Base-by-base conservation (phyloP, 2,888 invertebrate genomes). In the Ectobius pallidus region DNA sequence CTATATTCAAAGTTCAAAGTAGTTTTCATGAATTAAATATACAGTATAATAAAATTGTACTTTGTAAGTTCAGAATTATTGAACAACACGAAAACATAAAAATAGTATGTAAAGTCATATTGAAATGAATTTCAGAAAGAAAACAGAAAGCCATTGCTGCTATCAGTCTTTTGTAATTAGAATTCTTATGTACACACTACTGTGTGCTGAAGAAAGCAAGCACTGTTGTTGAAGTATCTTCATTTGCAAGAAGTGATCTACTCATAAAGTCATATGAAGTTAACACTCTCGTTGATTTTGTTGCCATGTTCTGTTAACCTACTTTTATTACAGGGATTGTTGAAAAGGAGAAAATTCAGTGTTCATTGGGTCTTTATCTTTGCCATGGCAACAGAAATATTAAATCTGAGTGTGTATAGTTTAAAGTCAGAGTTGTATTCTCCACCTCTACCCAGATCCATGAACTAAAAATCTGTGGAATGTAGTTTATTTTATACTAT, bases 11-110 rank as follows among this genome's bases (percentile, higher is more conserved):
- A n/a, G n/a, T n/a, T n/a, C n/a, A n/a, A n/a, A n/a, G n/a, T n/a
- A n/a, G n/a, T n/a, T n/a, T n/a, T n/a, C 11, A 52, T 52, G 52
- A 52, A 52, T 20, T 52, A 52, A 52, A 52, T 25, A 25, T 52
- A 52, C 9, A 52, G 25, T 49, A 20, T 6, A 49, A 52, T 52
- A 22, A 22, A n/a, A n/a, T n/a, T n/a, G n/a, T n/a, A n/a, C n/a
- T n/a, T n/a, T 52, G 22, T 52, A 22, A 52, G 11, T 2, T 9
- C 25, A 25, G 25, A 52, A 18, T 11, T 22, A 14, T 52, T 18
- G 52, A 52, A 52, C 14, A 9, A 2, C 25, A 25, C 20, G 20
- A 52, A 52, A 22, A 14, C 20, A 25, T 25, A 0, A 25, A 52
- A 18, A 46, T 46, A 46, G n/a, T 46, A 46, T 46, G 46, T 46